phyloP scores from a whole-genome alignment of 2,888 invertebrate genomes.

The Pachymerium ferrugineum region DNA sequence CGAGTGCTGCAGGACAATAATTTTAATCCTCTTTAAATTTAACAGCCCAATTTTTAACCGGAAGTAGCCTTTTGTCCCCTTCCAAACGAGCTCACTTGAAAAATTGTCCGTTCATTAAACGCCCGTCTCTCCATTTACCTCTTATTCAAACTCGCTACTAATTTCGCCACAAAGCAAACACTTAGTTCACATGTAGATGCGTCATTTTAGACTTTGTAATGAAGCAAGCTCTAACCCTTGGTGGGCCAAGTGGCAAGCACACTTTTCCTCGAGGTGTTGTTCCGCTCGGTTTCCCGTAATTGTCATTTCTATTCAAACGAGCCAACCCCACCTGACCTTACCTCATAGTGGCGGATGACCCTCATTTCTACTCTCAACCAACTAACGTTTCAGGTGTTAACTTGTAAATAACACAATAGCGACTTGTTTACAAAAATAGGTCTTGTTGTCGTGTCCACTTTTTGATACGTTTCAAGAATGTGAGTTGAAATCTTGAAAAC shows the following conservation, averaged over 20 bases:
- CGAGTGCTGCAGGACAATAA: too few species aligned
- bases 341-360: conserved; percentile 12
- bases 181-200: neutral
- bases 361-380: neutral
- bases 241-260: conserved; percentile 13
- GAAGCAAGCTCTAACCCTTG: neutral
- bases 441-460: too few species aligned
- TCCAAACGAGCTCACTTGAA: too few species aligned
- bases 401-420: neutral
- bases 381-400: neutral
- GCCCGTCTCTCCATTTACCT: too few species aligned
- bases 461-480: too few species aligned
- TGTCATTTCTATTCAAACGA: conserved; percentile 21
- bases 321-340: conserved; percentile 4
- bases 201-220: conserved; percentile 2
- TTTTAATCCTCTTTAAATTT: too few species aligned
- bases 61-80: too few species aligned
- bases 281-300: neutral
- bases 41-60: too few species aligned
- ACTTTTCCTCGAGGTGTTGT: neutral
- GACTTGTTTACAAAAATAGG: too few species aligned
- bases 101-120: too few species aligned
- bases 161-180: neutral
- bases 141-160: neutral
- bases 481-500: neutral